phyloP scores from a whole-genome alignment of 2,797 vertebrate genomes.

The Falco biarmicus region DNA sequence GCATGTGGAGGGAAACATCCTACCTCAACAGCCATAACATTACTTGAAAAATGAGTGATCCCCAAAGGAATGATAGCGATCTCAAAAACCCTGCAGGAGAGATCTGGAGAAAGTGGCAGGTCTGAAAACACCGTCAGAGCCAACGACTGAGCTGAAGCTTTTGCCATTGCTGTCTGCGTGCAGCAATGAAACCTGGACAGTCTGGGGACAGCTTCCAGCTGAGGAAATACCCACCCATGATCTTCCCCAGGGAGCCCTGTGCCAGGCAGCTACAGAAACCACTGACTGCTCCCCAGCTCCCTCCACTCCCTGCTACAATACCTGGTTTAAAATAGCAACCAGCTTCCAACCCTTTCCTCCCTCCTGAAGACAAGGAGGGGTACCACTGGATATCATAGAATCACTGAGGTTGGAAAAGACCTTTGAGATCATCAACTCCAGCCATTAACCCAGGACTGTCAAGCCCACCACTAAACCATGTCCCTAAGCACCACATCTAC shows the following conservation, averaged over 20 bases:
- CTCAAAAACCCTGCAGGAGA: neutral
- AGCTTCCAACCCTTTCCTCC: neutral
- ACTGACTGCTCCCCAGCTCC: fast-evolving
- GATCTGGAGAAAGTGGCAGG: neutral
- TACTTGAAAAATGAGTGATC: neutral
- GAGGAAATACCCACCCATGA: neutral
- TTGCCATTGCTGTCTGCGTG: neutral
- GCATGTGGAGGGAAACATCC: neutral
- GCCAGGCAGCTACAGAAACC: neutral
- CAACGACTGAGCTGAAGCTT: fast-evolving
- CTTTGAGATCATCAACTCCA: no score
- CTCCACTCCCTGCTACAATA: neutral
- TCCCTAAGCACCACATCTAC: no score
- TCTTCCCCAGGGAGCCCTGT: neutral
- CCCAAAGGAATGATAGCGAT: neutral
- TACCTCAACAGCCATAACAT: neutral
- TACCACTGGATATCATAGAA: neutral
- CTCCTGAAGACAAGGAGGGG: neutral
- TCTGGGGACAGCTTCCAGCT: neutral
- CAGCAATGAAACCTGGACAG: neutral
- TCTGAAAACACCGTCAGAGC: neutral
- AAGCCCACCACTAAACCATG: no score
- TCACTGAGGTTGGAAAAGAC: no score
- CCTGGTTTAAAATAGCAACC: neutral
- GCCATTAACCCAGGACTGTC: no score